phyloP scores from a whole-genome alignment of 1,140 invertebrate genomes.

The Cephus cinctus region DNA sequence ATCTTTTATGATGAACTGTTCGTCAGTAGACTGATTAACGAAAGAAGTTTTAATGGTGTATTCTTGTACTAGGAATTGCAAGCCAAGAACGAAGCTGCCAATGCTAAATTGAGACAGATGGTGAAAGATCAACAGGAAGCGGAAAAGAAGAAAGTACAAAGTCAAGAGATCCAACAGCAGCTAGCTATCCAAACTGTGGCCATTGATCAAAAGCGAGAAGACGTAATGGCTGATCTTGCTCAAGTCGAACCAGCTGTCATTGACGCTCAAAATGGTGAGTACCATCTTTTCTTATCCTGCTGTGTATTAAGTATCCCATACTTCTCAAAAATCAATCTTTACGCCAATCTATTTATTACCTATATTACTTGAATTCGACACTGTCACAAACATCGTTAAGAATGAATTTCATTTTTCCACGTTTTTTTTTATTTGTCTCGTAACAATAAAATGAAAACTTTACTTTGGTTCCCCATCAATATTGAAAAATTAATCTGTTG shows the following conservation, averaged over 20 bases:
- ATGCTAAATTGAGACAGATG: slow-evolving; percentile 98
- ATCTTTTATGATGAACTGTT: too few relatives aligned
- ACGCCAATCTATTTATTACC: too few relatives aligned
- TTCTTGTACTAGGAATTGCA: slow-evolving; percentile 87
- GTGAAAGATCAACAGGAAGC: slow-evolving; percentile 99
- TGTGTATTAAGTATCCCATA: neutral
- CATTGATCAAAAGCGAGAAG: slow-evolving; percentile 88
- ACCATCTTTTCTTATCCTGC: slow-evolving; percentile 11
- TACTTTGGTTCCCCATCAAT: neutral
- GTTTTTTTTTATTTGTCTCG: neutral
- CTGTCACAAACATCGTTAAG: too few relatives aligned
- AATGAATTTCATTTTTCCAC: too few relatives aligned
- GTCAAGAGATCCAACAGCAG: slow-evolving; percentile 94
- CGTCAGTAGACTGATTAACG: too few relatives aligned
- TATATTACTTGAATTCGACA: too few relatives aligned
- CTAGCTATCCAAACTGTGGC: slow-evolving; percentile 87
- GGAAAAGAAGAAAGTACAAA: slow-evolving; percentile 97
- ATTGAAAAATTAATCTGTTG: neutral
- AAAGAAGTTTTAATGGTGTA: too few relatives aligned
- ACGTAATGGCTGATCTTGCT: slow-evolving; percentile 92
- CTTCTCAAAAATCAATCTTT: too few relatives aligned
- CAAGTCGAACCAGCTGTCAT: slow-evolving; percentile 98
- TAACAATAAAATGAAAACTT: neutral
- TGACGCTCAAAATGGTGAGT: slow-evolving; percentile 93
- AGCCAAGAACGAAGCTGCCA: slow-evolving; percentile 98